Evolutionary conservation across 2,888 invertebrate genomes (phyloP), one percentile per base, ranked within the genome.

Genomic region (Antheraea assamensis): DNA sequence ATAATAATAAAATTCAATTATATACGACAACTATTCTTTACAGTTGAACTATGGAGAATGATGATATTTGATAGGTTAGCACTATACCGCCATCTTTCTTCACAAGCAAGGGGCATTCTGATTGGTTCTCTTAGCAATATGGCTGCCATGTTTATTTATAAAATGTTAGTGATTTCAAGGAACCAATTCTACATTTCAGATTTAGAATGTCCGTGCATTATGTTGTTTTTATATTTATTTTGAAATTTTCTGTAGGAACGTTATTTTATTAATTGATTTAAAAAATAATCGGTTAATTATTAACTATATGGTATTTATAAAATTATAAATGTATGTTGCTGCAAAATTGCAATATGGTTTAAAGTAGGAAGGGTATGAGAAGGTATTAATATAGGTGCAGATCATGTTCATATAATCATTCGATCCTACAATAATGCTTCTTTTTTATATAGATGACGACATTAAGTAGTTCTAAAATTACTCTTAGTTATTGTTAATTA

Each of bases 41-140:
- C 76, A 78, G 81, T 77, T 78, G 85, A 87, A 89, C 86, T 90
- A 88, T 90, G 88, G 86, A 84, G 85, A 92, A 88, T 90, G 87
- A 86, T 85, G 83, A 82, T 81, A 81, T 77, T 81, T 82, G 80
- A 85, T 87, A 85, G 82, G 85, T 85, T 85, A 78, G 73, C 78
- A 78, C 74, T 74, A 70, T 68, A 81, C 89, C 90, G 92, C 94
- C 94, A 93, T 94, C 81, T 91, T 91, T 87, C 80, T 83, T 86
- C 81, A 76, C 77, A 77, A 79, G 76, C 79, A 79, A 79, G 82
- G 82, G 84, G 87, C 80, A 80, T 79, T 83, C 84, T 89, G 88
- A 94, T 94, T 94, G 94, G 94, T 81, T 81, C 79, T 77, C 78
- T 74, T 78, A 76, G 78, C 87, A 93, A 93, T 84, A 94, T 94